Evolutionary conservation across 2,888 invertebrate genomes (phyloP).

Genomic region (Hirtodrosophila alboralis): DNA sequence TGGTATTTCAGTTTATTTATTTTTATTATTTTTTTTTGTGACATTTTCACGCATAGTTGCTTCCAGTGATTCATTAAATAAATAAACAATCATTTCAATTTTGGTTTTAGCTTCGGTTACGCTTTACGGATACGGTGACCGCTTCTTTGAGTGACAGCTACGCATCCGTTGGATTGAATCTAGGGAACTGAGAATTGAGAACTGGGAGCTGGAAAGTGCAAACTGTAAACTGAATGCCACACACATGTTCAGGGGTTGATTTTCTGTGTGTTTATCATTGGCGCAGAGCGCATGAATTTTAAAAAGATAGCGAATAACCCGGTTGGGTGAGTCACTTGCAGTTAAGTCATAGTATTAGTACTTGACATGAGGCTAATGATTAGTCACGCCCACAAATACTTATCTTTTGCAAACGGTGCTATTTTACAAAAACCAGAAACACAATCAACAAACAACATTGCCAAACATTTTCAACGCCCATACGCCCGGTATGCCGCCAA

Average conservation of each 20-base stretch:
- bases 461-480: conserved; percentile 62
- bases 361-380: conserved; percentile 38
- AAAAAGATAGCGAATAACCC: conserved; percentile 27
- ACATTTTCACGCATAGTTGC: conserved; percentile 52
- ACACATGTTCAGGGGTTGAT: too few species aligned
- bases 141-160: conserved; percentile 54
- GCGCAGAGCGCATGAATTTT: conserved; percentile 13
- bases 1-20: too few species aligned
- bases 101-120: conserved; percentile 10
- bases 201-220: too few species aligned
- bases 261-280: conserved; percentile 1
- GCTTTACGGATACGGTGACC: conserved; percentile 39
- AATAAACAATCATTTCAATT: conserved; percentile 30
- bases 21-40: too few species aligned
- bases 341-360: conserved; percentile 14
- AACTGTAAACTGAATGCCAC: too few species aligned
- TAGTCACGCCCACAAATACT: conserved; percentile 53
- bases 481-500: conserved; percentile 40
- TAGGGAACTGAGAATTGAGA: conserved; percentile 1
- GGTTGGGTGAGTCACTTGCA: conserved; percentile 51
- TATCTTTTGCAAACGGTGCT: conserved; percentile 14
- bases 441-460: conserved; percentile 27
- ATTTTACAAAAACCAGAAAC: conserved; percentile 15
- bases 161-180: conserved; percentile 58
- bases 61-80: conserved; percentile 45